A percentile compares a stretch with the other conserved stretches of the same genome.
These are phyloP conservation scores for Protobothrops mucrosquamatus DNA, from an alignment of 2,113 vertebrate genomes.

Conservation along the genomic window DNA sequence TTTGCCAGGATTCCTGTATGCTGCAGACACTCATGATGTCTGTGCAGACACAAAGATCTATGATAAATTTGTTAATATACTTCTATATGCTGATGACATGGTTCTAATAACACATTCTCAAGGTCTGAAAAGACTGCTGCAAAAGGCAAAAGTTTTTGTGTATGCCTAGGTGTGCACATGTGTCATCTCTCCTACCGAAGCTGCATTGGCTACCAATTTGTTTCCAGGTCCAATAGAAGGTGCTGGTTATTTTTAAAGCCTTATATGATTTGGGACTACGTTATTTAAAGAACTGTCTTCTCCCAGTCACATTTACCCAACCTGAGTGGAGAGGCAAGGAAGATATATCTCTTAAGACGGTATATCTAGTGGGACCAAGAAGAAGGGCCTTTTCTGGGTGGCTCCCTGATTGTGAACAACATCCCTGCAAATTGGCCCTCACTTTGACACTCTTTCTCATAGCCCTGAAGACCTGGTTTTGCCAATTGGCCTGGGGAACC, in stretches of 20 bases:
- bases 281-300: neutral
- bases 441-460: neutral
- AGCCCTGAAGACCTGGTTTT: neutral
- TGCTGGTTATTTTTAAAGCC: neutral
- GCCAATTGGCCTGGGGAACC: neutral
- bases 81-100: no score
- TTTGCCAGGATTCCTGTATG: no score
- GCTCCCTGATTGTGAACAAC: neutral
- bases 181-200: neutral
- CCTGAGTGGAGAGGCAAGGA: neutral
- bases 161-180: neutral
- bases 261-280: neutral
- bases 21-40: no score
- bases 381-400: neutral
- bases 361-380: neutral
- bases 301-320: neutral
- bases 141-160: neutral
- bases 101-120: no score
- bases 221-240: neutral
- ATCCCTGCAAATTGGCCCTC: neutral
- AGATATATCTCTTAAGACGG: neutral
- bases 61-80: no score
- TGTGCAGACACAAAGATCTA: no score
- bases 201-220: neutral
- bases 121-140: no score